Base-by-base conservation (phyloP, 2,113 vertebrate genomes). In the Datnioides undecimradiatus region DNA sequence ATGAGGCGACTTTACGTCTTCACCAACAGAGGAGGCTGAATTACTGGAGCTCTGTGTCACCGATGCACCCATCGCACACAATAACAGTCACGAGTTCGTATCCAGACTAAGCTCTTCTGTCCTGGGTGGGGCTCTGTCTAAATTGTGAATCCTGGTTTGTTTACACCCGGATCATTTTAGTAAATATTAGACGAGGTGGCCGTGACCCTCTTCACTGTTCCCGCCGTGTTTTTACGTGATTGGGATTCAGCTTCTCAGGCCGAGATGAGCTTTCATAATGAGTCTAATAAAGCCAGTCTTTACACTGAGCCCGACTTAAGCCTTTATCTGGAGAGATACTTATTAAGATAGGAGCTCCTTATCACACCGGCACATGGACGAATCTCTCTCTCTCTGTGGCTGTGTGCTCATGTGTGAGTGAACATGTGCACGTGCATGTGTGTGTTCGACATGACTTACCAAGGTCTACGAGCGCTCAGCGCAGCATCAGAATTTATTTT, bases 261-360 rank as follows among this genome's bases (percentile, higher is more conserved):
- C 5, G 10, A 69, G 79, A 79, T 81, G 40, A 68, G 65, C 34
- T 65, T 54, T 66, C 43, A 57, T 84, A 77, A 86, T 79, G 83
- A 87, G 33, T 65, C 63, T 64, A 85, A 87, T 85, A 80, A 87
- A 87, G 49, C 33, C 40, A 0, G 45, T 54, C 55, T 88, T 83
- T 82, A 83, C 79, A 66, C 72, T 54, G 51, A 82, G 74, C 49
- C 67, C 5, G 84, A 68, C 33, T 82, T 64, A 75, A 79, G 66
- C 79, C 79, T 74, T 76, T 80, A 88, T 89, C 72, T 48, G 70
- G 6, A 79, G 36, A 83, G 84, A 90, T 92, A 41, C 76, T 85
- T 81, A 92, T 94, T 89, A 90, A 90, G 90, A 93, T 89, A 90
- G 38, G 29, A 75, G 74, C 43, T 69, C 41, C 85, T 93, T 88